These are phyloP conservation scores for Bhutanitis thaidina DNA, from an alignment of 2,888 invertebrate genomes.

Conservation along the genomic window DNA sequence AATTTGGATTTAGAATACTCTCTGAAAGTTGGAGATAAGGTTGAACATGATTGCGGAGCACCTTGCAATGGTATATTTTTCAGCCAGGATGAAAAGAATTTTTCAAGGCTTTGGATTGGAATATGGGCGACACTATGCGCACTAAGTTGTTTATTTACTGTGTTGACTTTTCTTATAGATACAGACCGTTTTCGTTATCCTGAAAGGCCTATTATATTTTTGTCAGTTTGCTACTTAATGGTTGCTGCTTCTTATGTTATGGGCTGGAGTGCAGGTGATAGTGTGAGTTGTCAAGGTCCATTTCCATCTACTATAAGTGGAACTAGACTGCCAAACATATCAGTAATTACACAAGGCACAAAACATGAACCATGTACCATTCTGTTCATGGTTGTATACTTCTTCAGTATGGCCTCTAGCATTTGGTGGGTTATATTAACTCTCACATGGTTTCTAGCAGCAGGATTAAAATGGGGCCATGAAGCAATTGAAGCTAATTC, in stretches of 20 bases:
- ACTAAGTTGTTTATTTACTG: conserved; percentile 94
- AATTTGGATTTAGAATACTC: conserved; percentile 90
- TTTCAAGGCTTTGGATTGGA: conserved; percentile 95
- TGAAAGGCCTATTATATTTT: conserved; percentile 97
- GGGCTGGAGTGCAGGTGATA: conserved; percentile 90
- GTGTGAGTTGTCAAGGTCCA: conserved; percentile 90
- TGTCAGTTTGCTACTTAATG: conserved; percentile 97
- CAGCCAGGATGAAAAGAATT: conserved; percentile 87
- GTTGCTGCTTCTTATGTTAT: conserved; percentile 95
- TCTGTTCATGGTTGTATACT: conserved; percentile 96
- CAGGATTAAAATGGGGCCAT: conserved; percentile 98
- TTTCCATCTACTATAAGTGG: conserved; percentile 85
- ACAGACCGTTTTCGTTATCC: conserved; percentile 98
- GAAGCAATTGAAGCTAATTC: conserved; percentile 98
- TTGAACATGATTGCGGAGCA: conserved; percentile 88
- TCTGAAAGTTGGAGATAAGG: conserved; percentile 89
- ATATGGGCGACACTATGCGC: conserved; percentile 95
- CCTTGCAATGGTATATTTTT: conserved; percentile 97
- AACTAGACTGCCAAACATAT: conserved; percentile 86
- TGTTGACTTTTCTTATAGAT: conserved; percentile 96
- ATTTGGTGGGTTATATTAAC: conserved; percentile 99
- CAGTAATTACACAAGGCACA: conserved; percentile 93
- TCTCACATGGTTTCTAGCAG: conserved; percentile 97
- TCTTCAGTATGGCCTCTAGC: conserved; percentile 97
- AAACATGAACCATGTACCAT: conserved; percentile 93